phyloP scores from a whole-genome alignment of 2,113 vertebrate genomes.

The Monarcha castaneiventris region DNA sequence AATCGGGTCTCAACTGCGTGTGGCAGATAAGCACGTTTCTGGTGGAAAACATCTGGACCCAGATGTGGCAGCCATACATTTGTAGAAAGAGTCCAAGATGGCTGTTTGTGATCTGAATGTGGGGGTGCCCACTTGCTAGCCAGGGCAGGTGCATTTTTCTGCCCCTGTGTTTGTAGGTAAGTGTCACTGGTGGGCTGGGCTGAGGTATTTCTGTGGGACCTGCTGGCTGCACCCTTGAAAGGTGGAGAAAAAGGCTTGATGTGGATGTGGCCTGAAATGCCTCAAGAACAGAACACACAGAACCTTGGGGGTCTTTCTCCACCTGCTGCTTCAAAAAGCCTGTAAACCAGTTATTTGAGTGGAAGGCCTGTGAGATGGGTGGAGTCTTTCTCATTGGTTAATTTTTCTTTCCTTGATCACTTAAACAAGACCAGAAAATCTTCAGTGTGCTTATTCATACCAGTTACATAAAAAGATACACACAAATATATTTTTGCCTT shows the following conservation, averaged over 20 bases:
- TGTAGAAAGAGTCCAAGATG: background rate
- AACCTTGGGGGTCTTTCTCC: background rate
- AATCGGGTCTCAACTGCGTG: background rate
- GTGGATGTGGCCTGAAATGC: background rate
- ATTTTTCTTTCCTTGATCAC: background rate
- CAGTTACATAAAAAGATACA: background rate
- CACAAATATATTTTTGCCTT: background rate
- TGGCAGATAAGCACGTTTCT: fast-evolving
- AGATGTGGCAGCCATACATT: background rate
- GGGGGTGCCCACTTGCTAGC: background rate
- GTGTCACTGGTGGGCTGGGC: background rate
- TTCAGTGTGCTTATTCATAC: background rate
- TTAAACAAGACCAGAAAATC: background rate
- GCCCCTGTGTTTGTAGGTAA: background rate
- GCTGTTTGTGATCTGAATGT: background rate
- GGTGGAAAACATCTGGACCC: background rate
- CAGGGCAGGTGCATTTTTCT: background rate
- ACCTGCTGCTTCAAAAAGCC: background rate
- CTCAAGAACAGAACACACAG: fast-evolving
- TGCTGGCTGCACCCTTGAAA: background rate
- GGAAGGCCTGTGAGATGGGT: background rate
- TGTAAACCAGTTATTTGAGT: background rate
- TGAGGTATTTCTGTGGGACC: background rate
- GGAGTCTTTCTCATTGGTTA: background rate
- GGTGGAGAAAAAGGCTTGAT: background rate